These are phyloP conservation scores for Blastobasis lacticolella DNA, from an alignment of 2,888 invertebrate species.

Conservation along the genomic window DNA sequence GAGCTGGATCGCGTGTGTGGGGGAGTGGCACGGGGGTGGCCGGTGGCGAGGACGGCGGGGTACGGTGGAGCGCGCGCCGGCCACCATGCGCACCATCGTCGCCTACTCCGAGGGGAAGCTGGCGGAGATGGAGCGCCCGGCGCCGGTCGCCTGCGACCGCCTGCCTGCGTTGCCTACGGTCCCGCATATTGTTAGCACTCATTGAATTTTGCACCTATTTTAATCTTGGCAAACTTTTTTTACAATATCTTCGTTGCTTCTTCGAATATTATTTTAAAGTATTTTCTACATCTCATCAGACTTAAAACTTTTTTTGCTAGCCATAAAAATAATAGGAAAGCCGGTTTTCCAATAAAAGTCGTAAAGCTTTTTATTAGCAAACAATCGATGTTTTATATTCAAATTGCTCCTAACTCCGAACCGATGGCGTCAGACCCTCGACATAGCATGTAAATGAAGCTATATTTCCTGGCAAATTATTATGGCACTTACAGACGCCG, in stretches of 20 bases:
- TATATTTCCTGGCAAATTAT: slow-evolving; percentile 5
- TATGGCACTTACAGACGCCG: not conserved
- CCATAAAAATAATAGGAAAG: not conserved
- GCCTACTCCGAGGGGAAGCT: slow-evolving; percentile 75
- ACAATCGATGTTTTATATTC: slow-evolving; percentile 28
- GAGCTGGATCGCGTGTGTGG: slow-evolving; percentile 61
- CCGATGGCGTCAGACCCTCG: slow-evolving; percentile 17
- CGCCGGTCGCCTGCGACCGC: slow-evolving; percentile 55
- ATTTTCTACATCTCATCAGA: too few species aligned
- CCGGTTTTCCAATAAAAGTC: slow-evolving; percentile 10
- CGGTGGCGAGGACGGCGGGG: slow-evolving; percentile 33
- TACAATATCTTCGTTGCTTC: not conserved
- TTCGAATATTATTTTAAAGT: too few species aligned
- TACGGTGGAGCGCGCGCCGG: slow-evolving; percentile 14
- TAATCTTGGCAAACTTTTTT: not conserved
- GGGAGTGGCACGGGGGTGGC: slow-evolving; percentile 50
- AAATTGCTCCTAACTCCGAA: slow-evolving; percentile 22
- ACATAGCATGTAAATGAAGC: slow-evolving; percentile 29
- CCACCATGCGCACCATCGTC: slow-evolving; percentile 74
- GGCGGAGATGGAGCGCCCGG: slow-evolving; percentile 65
- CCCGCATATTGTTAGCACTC: slow-evolving; percentile 44
- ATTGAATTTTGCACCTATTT: not conserved
- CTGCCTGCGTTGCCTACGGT: slow-evolving; percentile 49
- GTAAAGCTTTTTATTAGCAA: slow-evolving; percentile 21
- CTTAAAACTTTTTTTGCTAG: not conserved